Base-by-base conservation (phyloP, 2,797 vertebrate species). In the Catamblyrhynchus diadema region DNA sequence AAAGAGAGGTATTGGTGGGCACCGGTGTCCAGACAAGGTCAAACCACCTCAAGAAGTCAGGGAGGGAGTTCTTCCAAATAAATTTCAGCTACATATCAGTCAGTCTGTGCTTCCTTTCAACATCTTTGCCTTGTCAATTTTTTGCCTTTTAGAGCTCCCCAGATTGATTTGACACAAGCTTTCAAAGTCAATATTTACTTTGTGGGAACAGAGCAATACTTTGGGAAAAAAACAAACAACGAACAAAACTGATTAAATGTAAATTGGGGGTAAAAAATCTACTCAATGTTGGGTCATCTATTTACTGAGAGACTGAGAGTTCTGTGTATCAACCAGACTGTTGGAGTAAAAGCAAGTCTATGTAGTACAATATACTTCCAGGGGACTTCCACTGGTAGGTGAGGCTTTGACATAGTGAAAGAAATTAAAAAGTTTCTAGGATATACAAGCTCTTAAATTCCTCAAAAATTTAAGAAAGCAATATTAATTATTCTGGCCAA, bases 1-100 rank as follows among this genome's bases (percentile, higher is more conserved):
- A 56, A 13, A 66, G 14, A 51, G 41, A 10, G 12, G 8, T 45
- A 33, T 51, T 66, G 25, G 12, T 60, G 69, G 14, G 25, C 14
- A 41, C 22, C 0, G 0, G 15, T 27, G 10, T 74, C 21, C 41
- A 73, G 8, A 4, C 18, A 35, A 13, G 18, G 25, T 60, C 14
- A 60, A 74, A 47, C 5, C 7, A 47, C 7, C 6, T 73, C 12
- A 47, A 32, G 18, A 73, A 70, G 12, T 87, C 77, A 74, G 41
- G 6, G 14, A 70, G 3, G 3, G 47, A 54, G 19, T 47, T 32
- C 24, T 75, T 69, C 35, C 30, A 42, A 61, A 73, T n/a, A 56
- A 77, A 56, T 74, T 69, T 74, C 22, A 66, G 19, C 13, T 47
- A 54, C 23, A 44, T 88, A 45, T 54, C 47, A 74, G 12, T 47